Evolutionary conservation across 2,113 vertebrate species (phyloP).

Genomic region (Prinia subflava): DNA sequence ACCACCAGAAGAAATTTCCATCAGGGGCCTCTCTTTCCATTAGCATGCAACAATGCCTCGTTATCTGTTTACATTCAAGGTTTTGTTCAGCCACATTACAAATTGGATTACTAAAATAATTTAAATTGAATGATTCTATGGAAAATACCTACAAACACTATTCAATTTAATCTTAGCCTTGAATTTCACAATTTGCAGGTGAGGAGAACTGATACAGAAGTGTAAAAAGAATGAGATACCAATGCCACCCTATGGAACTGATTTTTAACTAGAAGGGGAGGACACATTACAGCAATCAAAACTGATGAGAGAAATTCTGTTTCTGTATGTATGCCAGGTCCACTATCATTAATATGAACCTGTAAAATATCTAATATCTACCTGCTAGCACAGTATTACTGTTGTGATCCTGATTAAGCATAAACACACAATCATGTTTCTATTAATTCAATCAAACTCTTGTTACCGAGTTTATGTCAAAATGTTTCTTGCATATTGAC

Average conservation of each 20-base stretch:
- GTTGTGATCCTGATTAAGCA: neutral
- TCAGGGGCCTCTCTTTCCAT: neutral
- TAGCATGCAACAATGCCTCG: neutral
- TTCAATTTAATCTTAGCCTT: neutral
- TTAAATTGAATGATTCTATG: neutral
- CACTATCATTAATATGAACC: neutral
- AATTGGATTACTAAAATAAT: neutral
- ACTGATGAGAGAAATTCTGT: neutral
- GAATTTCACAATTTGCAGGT: neutral
- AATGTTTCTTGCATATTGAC: neutral
- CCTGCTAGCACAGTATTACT: neutral
- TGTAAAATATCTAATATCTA: neutral
- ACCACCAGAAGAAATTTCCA: neutral
- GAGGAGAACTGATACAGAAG: neutral
- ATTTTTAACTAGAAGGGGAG: neutral
- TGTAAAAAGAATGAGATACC: neutral
- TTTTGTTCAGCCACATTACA: neutral
- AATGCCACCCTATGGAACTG: neutral
- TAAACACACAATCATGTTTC: neutral
- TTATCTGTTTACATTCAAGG: neutral
- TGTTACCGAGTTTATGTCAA: neutral
- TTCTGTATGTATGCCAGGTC: neutral
- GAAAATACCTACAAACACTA: neutral
- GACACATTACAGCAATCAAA: neutral
- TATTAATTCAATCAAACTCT: neutral